Evolutionary conservation across 1,140 invertebrate species (phyloP).

Genomic region (Nasonia longicornis): DNA sequence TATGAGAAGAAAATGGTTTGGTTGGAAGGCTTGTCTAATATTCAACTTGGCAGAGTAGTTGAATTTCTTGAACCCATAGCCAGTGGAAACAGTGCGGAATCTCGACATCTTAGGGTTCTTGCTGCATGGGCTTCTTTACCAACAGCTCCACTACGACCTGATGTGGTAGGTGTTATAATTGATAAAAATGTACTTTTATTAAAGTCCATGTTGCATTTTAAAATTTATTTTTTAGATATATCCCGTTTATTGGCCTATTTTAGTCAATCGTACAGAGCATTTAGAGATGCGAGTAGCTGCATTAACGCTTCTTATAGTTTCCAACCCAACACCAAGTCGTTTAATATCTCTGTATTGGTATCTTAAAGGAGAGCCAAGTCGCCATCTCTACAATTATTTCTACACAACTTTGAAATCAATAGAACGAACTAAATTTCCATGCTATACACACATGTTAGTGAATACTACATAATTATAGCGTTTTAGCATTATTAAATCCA

Average conservation of each 20-base stretch:
- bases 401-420: conserved; percentile 79
- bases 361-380: conserved; percentile 73
- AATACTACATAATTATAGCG: not conserved
- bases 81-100: conserved; percentile 67
- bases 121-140: conserved; percentile 74
- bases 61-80: conserved; percentile 74
- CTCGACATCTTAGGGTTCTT: conserved; percentile 71
- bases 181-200: conserved; percentile 20
- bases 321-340: conserved; percentile 73
- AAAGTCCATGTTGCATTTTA: conserved; percentile 32
- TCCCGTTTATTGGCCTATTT: conserved; percentile 76
- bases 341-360: conserved; percentile 78
- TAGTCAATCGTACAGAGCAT: conserved; percentile 76
- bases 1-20: conserved; percentile 79
- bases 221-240: conserved; percentile 66
- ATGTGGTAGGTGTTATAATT: conserved; percentile 64
- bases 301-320: conserved; percentile 73
- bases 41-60: conserved; percentile 73
- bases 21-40: conserved; percentile 76
- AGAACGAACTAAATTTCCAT: conserved; percentile 75
- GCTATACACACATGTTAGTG: conserved; percentile 73
- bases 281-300: conserved; percentile 77
- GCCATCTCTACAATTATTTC: conserved; percentile 79
- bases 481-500: not conserved
- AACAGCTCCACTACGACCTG: conserved; percentile 68